phyloP scores from a whole-genome alignment of 2,113 vertebrate species.

The Gambusia affinis region DNA sequence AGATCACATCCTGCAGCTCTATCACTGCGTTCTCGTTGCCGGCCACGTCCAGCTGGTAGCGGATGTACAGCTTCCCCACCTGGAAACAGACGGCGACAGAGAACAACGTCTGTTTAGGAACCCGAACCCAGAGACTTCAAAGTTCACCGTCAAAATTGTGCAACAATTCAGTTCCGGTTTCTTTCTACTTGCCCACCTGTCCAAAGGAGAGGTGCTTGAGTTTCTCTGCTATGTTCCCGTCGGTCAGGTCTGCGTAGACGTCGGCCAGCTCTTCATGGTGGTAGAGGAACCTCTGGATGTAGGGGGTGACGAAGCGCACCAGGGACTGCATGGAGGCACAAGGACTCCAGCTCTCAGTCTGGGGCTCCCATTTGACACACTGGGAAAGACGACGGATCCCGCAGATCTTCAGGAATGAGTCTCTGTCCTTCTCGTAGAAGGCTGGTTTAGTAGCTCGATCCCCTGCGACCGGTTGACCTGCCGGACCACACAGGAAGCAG shows the following conservation, averaged over 20 bases:
- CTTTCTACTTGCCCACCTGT: constrained; percentile 66
- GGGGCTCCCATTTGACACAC: constrained; percentile 68
- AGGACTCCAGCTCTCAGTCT: constrained; percentile 73
- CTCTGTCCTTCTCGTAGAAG: constrained; percentile 73
- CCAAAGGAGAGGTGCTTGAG: constrained; percentile 68
- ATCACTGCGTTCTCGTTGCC: constrained; percentile 33
- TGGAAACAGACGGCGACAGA: constrained; percentile 36
- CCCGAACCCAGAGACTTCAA: background rate
- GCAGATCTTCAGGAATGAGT: constrained; percentile 79
- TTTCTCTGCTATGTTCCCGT: constrained; percentile 60
- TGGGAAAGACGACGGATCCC: constrained; percentile 65
- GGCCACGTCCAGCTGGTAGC: constrained; percentile 71
- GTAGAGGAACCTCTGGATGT: constrained; percentile 80
- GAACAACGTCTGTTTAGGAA: background rate
- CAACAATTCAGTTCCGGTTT: background rate
- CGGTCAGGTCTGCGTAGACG: constrained; percentile 68
- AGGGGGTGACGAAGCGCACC: constrained; percentile 73
- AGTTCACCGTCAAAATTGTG: background rate
- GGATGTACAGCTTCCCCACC: constrained; percentile 82
- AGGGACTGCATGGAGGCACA: constrained; percentile 73
- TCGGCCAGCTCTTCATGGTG: constrained; percentile 65
- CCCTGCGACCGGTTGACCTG: constrained; percentile 16
- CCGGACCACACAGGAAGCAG: background rate
- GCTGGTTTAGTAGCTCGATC: background rate
- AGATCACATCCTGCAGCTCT: constrained; percentile 75